phyloP scores from a whole-genome alignment of 1,140 invertebrate species.

The Tetragonula clypearis region DNA sequence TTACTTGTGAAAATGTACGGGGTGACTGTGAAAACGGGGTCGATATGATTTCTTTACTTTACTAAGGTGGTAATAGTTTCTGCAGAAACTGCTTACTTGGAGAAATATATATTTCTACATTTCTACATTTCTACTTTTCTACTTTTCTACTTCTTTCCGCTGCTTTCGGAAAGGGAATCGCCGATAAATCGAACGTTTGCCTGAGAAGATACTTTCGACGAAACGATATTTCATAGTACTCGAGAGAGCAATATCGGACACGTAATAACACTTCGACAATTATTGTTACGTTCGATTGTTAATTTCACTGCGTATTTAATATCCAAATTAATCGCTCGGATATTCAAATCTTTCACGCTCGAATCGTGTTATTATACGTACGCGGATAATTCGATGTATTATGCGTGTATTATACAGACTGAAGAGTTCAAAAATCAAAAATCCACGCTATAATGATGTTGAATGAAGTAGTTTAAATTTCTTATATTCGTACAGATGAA shows the following conservation, averaged over 20 bases:
- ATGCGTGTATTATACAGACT: too few relatives aligned
- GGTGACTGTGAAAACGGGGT: background rate
- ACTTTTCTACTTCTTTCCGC: background rate
- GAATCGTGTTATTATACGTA: too few relatives aligned
- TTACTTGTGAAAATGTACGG: background rate
- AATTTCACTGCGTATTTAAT: too few relatives aligned
- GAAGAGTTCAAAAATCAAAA: background rate
- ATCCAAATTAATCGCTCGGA: too few relatives aligned
- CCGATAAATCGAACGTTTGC: background rate
- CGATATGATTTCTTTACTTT: background rate
- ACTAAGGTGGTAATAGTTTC: too few relatives aligned
- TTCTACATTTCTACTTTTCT: background rate
- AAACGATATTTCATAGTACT: background rate
- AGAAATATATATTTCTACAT: background rate
- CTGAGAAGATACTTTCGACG: background rate
- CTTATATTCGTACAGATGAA: background rate
- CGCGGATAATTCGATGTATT: too few relatives aligned
- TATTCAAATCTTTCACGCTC: background rate
- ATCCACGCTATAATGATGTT: background rate
- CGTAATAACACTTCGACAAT: background rate
- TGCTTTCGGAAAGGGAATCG: background rate
- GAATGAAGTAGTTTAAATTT: background rate
- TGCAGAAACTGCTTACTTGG: background rate
- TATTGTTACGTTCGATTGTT: too few relatives aligned
- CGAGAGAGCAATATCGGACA: background rate